These are phyloP conservation scores for Takifugu flavidus DNA, from an alignment of 2,113 vertebrate genomes.

Conservation along the genomic window DNA sequence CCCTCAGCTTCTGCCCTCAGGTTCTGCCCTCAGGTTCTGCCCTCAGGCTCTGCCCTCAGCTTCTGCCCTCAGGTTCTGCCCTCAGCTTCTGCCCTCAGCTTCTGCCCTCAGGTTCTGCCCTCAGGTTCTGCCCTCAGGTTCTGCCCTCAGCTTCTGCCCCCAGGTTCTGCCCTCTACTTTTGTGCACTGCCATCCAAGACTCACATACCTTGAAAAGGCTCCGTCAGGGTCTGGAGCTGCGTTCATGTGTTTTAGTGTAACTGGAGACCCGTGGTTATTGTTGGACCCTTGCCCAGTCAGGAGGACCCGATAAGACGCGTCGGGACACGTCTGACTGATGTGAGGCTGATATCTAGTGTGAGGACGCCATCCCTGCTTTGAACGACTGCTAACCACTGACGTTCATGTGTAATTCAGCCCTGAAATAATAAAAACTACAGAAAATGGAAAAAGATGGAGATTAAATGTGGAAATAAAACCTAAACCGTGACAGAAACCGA, in stretches of 20 bases:
- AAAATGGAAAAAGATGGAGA: neutral
- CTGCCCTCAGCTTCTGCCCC: neutral
- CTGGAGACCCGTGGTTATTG: conserved; percentile 33
- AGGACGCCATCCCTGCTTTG: too few relatives aligned
- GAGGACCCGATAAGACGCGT: conserved; percentile 25
- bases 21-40: too few relatives aligned
- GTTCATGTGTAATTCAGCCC: neutral
- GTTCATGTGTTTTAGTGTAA: conserved; percentile 27
- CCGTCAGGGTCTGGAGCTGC: conserved; percentile 10
- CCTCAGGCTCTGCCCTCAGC: too few relatives aligned
- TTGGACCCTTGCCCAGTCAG: conserved; percentile 24
- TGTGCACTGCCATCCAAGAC: conserved; percentile 1
- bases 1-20: too few relatives aligned
- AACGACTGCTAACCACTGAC: too few relatives aligned
- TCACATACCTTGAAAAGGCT: conserved; percentile 2
- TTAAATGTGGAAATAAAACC: neutral
- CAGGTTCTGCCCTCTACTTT: too few relatives aligned
- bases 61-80: too few relatives aligned
- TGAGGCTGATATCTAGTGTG: neutral
- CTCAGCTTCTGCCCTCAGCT: too few relatives aligned
- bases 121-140: too few relatives aligned
- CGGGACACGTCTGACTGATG: conserved; percentile 9
- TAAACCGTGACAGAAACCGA: neutral
- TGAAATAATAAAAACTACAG: neutral
- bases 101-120: too few relatives aligned